These are phyloP conservation scores for Aphelinus certus DNA, from an alignment of 1,140 invertebrate genomes.

Conservation along the genomic window DNA sequence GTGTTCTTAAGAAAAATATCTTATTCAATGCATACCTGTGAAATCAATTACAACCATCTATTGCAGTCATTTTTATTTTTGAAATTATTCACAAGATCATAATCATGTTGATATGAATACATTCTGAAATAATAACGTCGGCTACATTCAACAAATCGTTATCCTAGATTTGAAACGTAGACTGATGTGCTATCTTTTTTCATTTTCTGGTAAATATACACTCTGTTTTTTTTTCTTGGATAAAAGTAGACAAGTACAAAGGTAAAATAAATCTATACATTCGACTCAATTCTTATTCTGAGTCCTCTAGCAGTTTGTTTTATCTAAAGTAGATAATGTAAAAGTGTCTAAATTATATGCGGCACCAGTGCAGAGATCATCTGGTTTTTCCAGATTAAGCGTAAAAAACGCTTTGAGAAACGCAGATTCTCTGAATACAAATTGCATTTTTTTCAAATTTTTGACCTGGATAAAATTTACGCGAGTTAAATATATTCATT, in stretches of 20 bases:
- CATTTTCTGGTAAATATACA: slow-evolving; percentile 40
- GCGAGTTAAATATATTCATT: slow-evolving; percentile 34
- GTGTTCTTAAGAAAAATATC: slow-evolving; percentile 31
- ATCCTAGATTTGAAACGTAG: slow-evolving; percentile 40
- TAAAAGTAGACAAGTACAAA: slow-evolving; percentile 52
- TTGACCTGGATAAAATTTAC: slow-evolving; percentile 35
- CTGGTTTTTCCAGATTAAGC: slow-evolving; percentile 37
- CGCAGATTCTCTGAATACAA: slow-evolving; percentile 39
- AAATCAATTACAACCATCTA: slow-evolving; percentile 36
- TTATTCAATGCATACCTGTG: slow-evolving; percentile 14
- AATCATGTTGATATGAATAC: slow-evolving; percentile 42
- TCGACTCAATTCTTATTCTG: slow-evolving; percentile 44
- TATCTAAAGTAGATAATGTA: slow-evolving; percentile 49
- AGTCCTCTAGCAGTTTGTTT: slow-evolving; percentile 33
- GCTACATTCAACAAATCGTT: slow-evolving; percentile 42
- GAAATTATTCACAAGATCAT: slow-evolving; percentile 44
- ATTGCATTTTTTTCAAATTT: slow-evolving; percentile 38
- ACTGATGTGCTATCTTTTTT: slow-evolving; percentile 35
- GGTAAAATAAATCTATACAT: slow-evolving; percentile 53
- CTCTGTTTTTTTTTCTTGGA: slow-evolving; percentile 45
- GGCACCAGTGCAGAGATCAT: slow-evolving; percentile 44
- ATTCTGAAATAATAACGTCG: slow-evolving; percentile 43
- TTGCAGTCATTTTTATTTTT: slow-evolving; percentile 43
- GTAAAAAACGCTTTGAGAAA: slow-evolving; percentile 34
- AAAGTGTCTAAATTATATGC: slow-evolving; percentile 51